phyloP scores from a whole-genome alignment of 2,113 vertebrate genomes.

The Petrocephalus microphthalmus region DNA sequence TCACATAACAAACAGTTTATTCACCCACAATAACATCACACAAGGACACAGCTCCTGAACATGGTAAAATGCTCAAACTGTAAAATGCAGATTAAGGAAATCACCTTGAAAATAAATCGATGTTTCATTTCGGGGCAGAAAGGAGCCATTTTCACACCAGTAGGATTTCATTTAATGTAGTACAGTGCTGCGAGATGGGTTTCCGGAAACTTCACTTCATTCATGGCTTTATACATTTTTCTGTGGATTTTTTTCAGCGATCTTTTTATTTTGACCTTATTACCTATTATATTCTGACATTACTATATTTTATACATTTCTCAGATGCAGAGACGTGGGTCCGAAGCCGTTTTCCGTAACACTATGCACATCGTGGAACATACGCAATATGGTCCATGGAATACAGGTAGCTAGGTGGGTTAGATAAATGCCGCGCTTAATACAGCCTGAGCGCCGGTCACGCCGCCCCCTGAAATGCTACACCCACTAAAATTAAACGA shows the following conservation, averaged over 20 bases:
- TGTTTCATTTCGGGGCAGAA: not conserved
- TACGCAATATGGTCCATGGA: not conserved
- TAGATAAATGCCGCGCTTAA: not conserved
- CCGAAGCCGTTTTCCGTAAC: not conserved
- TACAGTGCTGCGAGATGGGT: not conserved
- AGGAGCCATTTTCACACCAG: not conserved
- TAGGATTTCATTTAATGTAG: not conserved
- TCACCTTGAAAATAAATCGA: not conserved
- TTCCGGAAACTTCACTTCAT: not conserved
- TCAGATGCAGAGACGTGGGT: not conserved
- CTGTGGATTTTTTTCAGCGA: not conserved
- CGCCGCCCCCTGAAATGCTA: not conserved
- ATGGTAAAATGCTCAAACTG: not conserved
- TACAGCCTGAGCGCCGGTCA: not conserved
- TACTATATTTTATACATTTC: not conserved
- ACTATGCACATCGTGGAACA: not conserved
- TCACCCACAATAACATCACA: not conserved
- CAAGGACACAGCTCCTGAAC: not conserved
- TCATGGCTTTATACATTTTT: not conserved
- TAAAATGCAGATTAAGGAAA: not conserved
- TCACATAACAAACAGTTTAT: slow-evolving; percentile 4
- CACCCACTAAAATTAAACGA: not conserved
- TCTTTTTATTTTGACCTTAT: not conserved
- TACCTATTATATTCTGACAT: not conserved
- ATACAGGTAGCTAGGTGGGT: not conserved